Evolutionary conservation across 2,797 vertebrate genomes (phyloP).

Genomic region (Cheirogaleus major): DNA sequence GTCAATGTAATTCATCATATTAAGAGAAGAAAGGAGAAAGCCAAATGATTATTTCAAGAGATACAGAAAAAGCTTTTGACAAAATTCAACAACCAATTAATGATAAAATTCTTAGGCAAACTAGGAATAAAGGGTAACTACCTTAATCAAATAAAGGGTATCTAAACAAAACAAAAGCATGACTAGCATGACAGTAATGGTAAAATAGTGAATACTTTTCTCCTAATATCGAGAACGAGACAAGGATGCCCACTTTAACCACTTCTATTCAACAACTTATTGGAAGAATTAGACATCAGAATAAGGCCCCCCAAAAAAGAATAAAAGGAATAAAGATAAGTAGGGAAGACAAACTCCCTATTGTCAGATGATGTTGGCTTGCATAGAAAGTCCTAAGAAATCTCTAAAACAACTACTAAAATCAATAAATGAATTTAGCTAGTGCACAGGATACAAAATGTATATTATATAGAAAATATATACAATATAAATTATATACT

Average conservation of each 20-base stretch:
- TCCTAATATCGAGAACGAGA: neutral
- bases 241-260: neutral
- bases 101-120: neutral
- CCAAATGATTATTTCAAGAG: neutral
- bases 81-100: neutral
- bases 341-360: neutral
- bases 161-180: neutral
- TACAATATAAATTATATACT: neutral
- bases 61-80: neutral
- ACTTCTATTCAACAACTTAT: neutral
- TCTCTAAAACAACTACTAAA: constrained; percentile 6
- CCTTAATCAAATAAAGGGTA: neutral
- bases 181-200: neutral
- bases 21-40: constrained; percentile 26
- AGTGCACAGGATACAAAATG: neutral
- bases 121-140: neutral
- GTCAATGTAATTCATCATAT: neutral
- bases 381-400: neutral
- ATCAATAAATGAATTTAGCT: neutral
- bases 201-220: neutral
- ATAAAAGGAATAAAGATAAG: neutral
- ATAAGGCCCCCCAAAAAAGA: neutral
- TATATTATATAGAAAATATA: neutral
- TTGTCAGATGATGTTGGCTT: neutral
- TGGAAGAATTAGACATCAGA: neutral